Percentiles rank a stretch among this genome's conserved stretches.
Evolutionary conservation across 2,888 invertebrate genomes (phyloP).

Genomic region (Agrochola litura): DNA sequence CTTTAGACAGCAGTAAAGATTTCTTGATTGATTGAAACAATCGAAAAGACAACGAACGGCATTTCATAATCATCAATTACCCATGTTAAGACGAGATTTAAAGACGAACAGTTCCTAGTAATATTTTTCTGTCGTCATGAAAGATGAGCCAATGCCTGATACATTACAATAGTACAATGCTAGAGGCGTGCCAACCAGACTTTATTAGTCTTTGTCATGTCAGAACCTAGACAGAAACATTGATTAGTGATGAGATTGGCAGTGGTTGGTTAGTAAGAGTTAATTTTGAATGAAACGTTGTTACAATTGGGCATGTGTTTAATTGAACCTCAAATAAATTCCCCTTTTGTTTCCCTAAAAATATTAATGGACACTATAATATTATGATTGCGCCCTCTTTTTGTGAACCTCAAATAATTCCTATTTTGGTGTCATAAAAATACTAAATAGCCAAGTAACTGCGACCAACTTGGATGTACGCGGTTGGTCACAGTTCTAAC

Average conservation of each 20-base stretch:
- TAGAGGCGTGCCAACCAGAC: constrained; percentile 20
- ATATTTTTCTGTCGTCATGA: constrained; percentile 19
- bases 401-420: neutral
- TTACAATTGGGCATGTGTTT: no score
- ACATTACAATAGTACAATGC: constrained; percentile 36
- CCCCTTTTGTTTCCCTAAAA: neutral
- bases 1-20: neutral
- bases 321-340: neutral
- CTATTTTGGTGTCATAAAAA: neutral
- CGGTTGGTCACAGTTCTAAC: neutral
- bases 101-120: constrained; percentile 2
- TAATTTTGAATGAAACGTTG: neutral
- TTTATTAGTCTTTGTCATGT: constrained; percentile 44
- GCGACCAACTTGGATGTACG: neutral
- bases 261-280: neutral
- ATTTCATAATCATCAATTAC: constrained; percentile 30
- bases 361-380: neutral
- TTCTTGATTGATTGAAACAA: constrained; percentile 15
- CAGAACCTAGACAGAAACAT: constrained; percentile 20
- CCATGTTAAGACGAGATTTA: constrained; percentile 6
- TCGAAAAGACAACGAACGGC: neutral
- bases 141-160: constrained; percentile 18
- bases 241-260: neutral
- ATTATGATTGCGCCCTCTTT: neutral
- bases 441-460: neutral